Percentiles rank a stretch among this genome's conserved stretches.
phyloP scores from a whole-genome alignment of 2,888 invertebrate species.

The Argyra leucocephala region DNA sequence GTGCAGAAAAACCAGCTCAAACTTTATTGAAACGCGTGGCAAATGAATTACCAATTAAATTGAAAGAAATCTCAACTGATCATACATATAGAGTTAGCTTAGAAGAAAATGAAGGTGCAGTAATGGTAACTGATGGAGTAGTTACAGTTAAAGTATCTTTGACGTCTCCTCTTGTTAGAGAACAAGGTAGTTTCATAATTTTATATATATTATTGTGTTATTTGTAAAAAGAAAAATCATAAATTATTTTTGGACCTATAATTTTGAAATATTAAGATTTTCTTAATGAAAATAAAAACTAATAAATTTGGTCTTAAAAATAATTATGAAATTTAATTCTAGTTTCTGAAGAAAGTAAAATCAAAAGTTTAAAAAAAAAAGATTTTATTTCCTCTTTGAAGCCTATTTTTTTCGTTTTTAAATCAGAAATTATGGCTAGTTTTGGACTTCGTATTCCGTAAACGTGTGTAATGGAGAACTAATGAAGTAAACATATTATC shows the following conservation, averaged over 20 bases:
- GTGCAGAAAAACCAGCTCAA: slow-evolving; percentile 86
- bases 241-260: not conserved
- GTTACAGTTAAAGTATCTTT: slow-evolving; percentile 79
- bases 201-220: slow-evolving; percentile 3
- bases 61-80: slow-evolving; percentile 62
- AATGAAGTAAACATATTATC: not conserved
- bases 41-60: slow-evolving; percentile 69
- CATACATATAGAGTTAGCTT: slow-evolving; percentile 75
- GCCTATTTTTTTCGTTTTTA: slow-evolving; percentile 23
- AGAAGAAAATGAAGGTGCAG: slow-evolving; percentile 74
- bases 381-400: slow-evolving; percentile 15
- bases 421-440: not conserved
- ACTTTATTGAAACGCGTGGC: slow-evolving; percentile 80
- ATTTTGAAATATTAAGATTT: not conserved
- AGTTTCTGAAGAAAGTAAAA: not conserved
- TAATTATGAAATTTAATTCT: not conserved
- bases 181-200: slow-evolving; percentile 49
- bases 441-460: not conserved
- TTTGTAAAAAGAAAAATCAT: slow-evolving; percentile 7
- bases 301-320: not conserved
- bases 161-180: slow-evolving; percentile 88
- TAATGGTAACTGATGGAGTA: slow-evolving; percentile 68
- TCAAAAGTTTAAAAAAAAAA: slow-evolving; percentile 7
- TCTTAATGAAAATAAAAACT: not conserved
- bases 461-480: not conserved